A percentile compares a stretch with the other conserved stretches of the same genome.
These are phyloP conservation scores for Miniopterus natalensis DNA, from an alignment of 2,113 vertebrate species.

Conservation along the genomic window DNA sequence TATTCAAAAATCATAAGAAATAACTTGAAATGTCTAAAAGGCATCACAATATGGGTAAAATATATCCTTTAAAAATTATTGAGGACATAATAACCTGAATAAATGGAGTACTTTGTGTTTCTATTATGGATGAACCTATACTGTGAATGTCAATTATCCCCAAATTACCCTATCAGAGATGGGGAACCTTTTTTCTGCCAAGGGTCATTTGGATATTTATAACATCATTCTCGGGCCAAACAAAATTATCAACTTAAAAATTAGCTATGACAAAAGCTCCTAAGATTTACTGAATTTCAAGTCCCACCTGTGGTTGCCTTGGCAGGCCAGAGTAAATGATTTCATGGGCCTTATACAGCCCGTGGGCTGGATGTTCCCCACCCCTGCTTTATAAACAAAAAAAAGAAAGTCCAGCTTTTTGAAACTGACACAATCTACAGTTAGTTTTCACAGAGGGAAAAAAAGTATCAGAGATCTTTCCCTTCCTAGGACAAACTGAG, in stretches of 20 bases:
- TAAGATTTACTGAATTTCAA: too few species aligned
- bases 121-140: background rate
- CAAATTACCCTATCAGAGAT: background rate
- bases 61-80: background rate
- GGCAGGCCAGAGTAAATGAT: too few species aligned
- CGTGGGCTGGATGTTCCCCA: too few species aligned
- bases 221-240: too few species aligned
- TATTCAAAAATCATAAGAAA: background rate
- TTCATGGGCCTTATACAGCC: too few species aligned
- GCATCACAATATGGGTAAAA: background rate
- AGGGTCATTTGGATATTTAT: too few species aligned
- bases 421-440: background rate
- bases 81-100: background rate
- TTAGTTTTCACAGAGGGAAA: background rate
- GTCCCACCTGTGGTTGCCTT: too few species aligned
- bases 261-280: too few species aligned
- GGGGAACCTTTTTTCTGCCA: too few species aligned
- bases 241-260: too few species aligned
- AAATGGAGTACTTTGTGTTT: background rate
- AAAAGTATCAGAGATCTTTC: background rate
- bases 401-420: background rate
- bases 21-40: background rate
- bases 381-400: too few species aligned
- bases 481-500: background rate
- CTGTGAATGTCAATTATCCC: background rate